phyloP scores from a whole-genome alignment of 1,140 invertebrate species.

The Thereuonema tuberculata region DNA sequence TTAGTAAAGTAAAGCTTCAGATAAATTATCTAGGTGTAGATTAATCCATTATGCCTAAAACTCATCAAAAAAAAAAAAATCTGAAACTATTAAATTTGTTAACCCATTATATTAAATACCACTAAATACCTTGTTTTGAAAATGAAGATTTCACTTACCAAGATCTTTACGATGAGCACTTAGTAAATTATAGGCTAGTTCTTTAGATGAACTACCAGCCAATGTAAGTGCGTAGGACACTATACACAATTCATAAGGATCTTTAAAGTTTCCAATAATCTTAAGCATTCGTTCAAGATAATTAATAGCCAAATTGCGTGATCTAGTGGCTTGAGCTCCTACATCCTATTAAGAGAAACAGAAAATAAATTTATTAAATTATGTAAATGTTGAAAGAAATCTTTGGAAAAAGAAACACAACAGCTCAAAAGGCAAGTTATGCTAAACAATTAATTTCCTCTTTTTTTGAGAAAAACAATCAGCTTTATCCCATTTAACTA shows the following conservation, averaged over 20 bases:
- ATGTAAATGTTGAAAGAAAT: constrained; percentile 5
- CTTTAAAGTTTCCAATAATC: constrained; percentile 48
- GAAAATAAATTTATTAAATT: constrained; percentile 12
- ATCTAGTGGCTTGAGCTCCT: constrained; percentile 54
- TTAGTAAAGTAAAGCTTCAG: too few species aligned
- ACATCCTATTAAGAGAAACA: constrained; percentile 37
- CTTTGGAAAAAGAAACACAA: neutral
- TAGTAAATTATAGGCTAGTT: constrained; percentile 63
- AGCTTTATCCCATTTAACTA: too few species aligned
- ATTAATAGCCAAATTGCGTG: constrained; percentile 45
- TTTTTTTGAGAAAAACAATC: too few species aligned
- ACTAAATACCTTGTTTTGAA: too few species aligned
- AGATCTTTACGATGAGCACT: constrained; percentile 45
- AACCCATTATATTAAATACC: too few species aligned
- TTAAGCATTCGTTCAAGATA: constrained; percentile 77
- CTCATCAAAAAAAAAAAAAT: too few species aligned
- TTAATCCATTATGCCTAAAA: too few species aligned
- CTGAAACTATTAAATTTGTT: too few species aligned
- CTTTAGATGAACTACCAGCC: constrained; percentile 59
- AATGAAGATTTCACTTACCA: constrained; percentile 40
- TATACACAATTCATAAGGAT: constrained; percentile 71
- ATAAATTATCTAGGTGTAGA: too few species aligned
- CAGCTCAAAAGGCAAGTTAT: too few species aligned
- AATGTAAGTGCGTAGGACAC: constrained; percentile 72
- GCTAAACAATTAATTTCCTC: too few species aligned